Conservation (phyloP, 2,888 invertebrate species). For the Brenthis daphne region DNA sequence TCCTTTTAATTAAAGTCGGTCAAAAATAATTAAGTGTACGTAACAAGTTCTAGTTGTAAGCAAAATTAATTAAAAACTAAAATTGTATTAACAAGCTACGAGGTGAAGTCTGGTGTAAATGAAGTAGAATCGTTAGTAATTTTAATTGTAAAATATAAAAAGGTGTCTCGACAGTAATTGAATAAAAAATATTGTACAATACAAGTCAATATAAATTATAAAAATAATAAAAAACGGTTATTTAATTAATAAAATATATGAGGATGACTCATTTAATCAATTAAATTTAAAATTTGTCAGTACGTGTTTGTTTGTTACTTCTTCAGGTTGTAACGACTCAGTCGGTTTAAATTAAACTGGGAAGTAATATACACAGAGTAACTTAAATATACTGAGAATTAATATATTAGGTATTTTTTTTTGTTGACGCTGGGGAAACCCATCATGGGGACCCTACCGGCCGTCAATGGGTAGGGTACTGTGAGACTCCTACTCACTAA, state of each 20-base stretch:
- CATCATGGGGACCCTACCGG: too few species aligned
- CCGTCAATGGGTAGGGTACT: too few species aligned
- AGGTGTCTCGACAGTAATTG: slow-evolving; percentile 14
- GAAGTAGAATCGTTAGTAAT: slow-evolving; percentile 1
- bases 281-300: too few species aligned
- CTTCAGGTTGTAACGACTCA: too few species aligned
- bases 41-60: background rate
- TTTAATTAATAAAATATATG: background rate
- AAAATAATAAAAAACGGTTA: background rate
- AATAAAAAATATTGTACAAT: slow-evolving; percentile 6
- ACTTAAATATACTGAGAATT: too few species aligned
- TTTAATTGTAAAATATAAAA: slow-evolving; percentile 17
- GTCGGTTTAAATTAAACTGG: too few species aligned
- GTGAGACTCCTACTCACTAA: too few species aligned
- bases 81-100: background rate
- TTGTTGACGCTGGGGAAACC: too few species aligned
- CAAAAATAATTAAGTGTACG: background rate
- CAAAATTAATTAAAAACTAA: background rate
- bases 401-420: too few species aligned
- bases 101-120: background rate
- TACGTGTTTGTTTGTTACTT: too few species aligned
- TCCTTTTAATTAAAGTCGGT: background rate
- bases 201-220: slow-evolving; percentile 3
- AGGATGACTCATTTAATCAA: background rate
- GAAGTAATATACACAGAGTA: too few species aligned